Evolutionary conservation across 2,797 vertebrate species (phyloP), one percentile per base, ranked within the genome.

Genomic region (Tangara arthus): DNA sequence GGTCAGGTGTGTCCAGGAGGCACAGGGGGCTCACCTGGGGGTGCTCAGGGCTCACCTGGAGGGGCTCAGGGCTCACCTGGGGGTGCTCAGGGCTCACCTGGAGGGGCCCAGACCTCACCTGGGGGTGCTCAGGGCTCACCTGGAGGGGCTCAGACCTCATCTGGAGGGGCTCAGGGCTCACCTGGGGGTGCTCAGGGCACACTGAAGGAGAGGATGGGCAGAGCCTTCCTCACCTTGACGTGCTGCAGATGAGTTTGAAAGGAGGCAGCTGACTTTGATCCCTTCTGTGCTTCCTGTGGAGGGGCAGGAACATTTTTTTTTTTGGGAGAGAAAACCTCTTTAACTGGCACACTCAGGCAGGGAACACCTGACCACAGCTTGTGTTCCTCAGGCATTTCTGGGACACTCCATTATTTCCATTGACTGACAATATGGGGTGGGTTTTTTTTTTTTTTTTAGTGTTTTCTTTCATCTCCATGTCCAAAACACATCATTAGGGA

Each of bases 351-450:
- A 17, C 55, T 81, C 1, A 41, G 44, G 17, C 68, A 18, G 16
- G 3, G 32, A 92, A 15, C 80, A 55, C 46, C 92, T 89, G 88
- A 65, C 50, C 73, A 4, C 3, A 7, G 32, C 66, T 65, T 18
- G 13, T 4, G 3, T 39, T 55, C 86, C 46, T 90, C 75, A 23
- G 87, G 39, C 75, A 77, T 95, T 95, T 92, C 87, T 94, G 82
- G 93, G 95, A 53, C 91, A 37, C 89, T 32, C 50, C 16, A 5
- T 70, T 22, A 53, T 60, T 82, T 55, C 78, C 46, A 7, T n/a
- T 78, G 68, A 4, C 71, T 68, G 82, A 39, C 42, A 47, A 7
- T 1, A 0, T 1, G 47, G 4, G 3, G 16, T 50, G 15, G 15
- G 9, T 50, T 49, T 12, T 6, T 2, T 18, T 8, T 42, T 52